Evolutionary conservation across 2,797 vertebrate genomes (phyloP).

Genomic region (Alcedo atthis): DNA sequence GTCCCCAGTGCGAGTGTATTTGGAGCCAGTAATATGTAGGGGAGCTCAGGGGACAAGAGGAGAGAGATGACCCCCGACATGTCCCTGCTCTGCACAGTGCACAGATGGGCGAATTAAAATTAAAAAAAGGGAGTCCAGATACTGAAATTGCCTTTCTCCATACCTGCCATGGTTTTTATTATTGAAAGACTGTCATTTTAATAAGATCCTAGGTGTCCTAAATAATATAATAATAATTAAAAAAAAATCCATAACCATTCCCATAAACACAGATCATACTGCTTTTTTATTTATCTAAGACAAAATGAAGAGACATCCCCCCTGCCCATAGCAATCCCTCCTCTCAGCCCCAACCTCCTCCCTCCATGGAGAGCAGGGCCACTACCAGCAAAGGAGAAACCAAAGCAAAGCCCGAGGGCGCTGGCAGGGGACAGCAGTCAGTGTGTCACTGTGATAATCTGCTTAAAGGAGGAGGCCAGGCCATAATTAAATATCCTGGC

Average conservation of each 20-base stretch:
- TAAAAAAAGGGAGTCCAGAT: background rate
- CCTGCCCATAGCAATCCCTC: background rate
- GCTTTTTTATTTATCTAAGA: background rate
- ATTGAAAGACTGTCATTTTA: too few species aligned
- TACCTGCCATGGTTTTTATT: too few species aligned
- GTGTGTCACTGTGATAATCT: conserved; percentile 52
- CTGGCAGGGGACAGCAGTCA: conserved; percentile 7
- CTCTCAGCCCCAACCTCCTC: background rate
- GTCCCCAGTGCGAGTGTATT: too few species aligned
- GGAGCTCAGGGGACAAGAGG: background rate
- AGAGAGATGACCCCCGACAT: too few species aligned
- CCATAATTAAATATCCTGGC: conserved; percentile 51
- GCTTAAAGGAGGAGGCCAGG: conserved; percentile 23
- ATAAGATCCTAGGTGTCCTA: too few species aligned
- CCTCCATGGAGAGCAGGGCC: background rate
- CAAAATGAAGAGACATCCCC: background rate
- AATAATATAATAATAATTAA: background rate
- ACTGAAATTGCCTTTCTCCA: background rate
- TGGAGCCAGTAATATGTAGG: accelerated
- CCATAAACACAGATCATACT: background rate
- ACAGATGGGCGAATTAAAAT: background rate
- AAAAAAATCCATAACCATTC: background rate
- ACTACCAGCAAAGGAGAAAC: background rate
- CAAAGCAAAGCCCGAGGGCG: background rate
- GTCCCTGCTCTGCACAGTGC: background rate